Base-by-base conservation (phyloP, 1,140 invertebrate species). In the Hylaeus volcanicus region DNA sequence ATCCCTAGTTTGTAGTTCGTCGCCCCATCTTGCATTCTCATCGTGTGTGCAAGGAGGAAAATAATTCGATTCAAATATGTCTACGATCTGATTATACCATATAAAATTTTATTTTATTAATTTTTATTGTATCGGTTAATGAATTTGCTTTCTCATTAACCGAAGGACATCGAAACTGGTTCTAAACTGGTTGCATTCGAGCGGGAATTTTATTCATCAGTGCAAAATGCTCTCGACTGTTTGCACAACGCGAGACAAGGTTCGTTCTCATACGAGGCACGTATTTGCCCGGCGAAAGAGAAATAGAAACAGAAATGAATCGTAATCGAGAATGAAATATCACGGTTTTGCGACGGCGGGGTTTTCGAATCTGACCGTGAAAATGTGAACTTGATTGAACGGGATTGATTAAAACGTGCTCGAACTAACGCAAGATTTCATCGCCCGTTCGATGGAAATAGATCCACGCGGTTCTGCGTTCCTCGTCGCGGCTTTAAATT, bases 401-500 rank as follows among this genome's bases (percentile, higher is more conserved):
- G 15, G 51, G 48, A 85, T 79, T 81, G 84, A 85, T 85, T 76
- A 84, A 84, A 84, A 75, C 37, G 37, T 37, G 73, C 69, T 61
- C 70, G 51, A 71, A 41, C 56, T 68, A 72, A 53, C 56, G 37
- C 4, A 15, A 37, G 45, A 80, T 80, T 80, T 61, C 45, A 68
- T 77, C 45, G n/a, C 48, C 55, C 45, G 26, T 26, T 56, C 60
- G 68, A 72, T 81, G 56, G 58, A 84, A 80, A 73, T 56, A 63
- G 41, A 78, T 48, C 39, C 55, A 74, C 39, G 15, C 74, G 5
- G 55, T 82, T 56, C 2, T 5, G 4, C n/a, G 26, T 12, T 74
- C 63, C 63, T 84, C 71, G 66, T 70, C 70, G 75, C 63, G 61
- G 75, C 74, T 87, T 79, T 74, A 87, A 89, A 84, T 86, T 83